Evolutionary conservation across 2,888 invertebrate species (phyloP), one percentile per base, ranked within the genome.

Genomic region (Ectropis crepuscularia): DNA sequence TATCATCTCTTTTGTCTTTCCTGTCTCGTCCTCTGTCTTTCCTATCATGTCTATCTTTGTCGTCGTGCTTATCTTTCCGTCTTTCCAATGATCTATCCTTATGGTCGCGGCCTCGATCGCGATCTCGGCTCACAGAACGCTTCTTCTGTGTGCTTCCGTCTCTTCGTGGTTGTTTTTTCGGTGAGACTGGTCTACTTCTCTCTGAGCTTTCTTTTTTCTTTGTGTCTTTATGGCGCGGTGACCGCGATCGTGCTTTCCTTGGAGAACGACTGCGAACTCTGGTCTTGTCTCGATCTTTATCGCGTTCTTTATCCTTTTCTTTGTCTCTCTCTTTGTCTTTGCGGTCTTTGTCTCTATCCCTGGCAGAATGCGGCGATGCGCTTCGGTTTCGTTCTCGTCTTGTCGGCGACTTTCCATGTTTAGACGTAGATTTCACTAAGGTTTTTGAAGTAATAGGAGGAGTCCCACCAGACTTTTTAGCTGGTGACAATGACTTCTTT

Each of bases 1-100:
- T 91, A 60, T 92, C 87, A 63, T 94, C 94, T 85, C 93, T 93
- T 71, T 79, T 85, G 67, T 92, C 95, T 59, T 94, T 94, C 67
- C 95, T 88, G 88, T 93, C 93, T 60, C 96, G 94, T 57, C 96
- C 95, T 68, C 96, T 92, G 70, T 96, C 96, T 70, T 95, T 95
- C 53, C 95, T 91, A 63, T 96, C 96, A 69, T 95, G 91, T 76
- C 94, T 87, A 72, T 94, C 94, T 78, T 94, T 93, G 51, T 94
- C 94, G 65, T 94, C 93, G 74, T 93, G 89, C 78, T 93, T 93
- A 63, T 93, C 89, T 78, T 94, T 93, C 62, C 93, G 85, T 69
- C 88, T 85, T 73, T 93, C 94, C 76, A 88, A 80, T 65, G 85
- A 94, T 75, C 82, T 90, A 74, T 91, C 93, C 79, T 90, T 94